Evolutionary conservation across 1,140 invertebrate genomes (phyloP).

Genomic region (Panagrolaimus sp.): DNA sequence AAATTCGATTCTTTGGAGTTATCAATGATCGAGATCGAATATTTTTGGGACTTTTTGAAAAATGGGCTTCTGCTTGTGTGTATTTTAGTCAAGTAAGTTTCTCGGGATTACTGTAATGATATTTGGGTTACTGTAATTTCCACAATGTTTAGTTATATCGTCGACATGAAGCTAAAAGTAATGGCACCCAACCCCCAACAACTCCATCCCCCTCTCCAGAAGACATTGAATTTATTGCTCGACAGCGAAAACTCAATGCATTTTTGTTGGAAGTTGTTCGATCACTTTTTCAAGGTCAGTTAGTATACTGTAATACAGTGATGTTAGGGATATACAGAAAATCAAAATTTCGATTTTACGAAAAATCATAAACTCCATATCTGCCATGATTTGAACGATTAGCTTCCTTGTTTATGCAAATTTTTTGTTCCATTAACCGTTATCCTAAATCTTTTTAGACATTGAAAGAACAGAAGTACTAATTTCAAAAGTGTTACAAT

Average conservation of each 20-base stretch:
- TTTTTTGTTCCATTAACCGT: no score
- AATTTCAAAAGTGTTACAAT: slow-evolving; percentile 77
- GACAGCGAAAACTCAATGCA: slow-evolving; percentile 69
- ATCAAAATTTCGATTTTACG: no score
- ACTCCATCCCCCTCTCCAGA: slow-evolving; percentile 35
- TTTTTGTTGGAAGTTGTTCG: slow-evolving; percentile 72
- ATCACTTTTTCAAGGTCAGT: slow-evolving; percentile 62
- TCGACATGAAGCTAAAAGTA: slow-evolving; percentile 3
- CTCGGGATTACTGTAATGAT: neutral
- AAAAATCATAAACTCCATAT: no score
- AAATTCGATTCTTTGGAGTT: slow-evolving; percentile 48
- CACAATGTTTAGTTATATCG: slow-evolving; percentile 20
- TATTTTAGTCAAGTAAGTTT: slow-evolving; percentile 45
- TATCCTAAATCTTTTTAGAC: slow-evolving; percentile 62
- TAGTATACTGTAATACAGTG: no score
- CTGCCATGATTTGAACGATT: no score
- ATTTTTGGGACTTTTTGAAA: slow-evolving; percentile 45
- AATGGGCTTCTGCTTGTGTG: slow-evolving; percentile 42
- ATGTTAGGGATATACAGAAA: no score
- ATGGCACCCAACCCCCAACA: slow-evolving; percentile 12
- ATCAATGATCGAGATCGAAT: slow-evolving; percentile 45
- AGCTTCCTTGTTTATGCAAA: no score
- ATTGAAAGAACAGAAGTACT: slow-evolving; percentile 76
- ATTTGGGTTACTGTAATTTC: neutral
- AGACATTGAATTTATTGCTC: slow-evolving; percentile 55